These are phyloP conservation scores for Colostygia pectinataria DNA, from an alignment of 2,888 invertebrate species.

Conservation along the genomic window DNA sequence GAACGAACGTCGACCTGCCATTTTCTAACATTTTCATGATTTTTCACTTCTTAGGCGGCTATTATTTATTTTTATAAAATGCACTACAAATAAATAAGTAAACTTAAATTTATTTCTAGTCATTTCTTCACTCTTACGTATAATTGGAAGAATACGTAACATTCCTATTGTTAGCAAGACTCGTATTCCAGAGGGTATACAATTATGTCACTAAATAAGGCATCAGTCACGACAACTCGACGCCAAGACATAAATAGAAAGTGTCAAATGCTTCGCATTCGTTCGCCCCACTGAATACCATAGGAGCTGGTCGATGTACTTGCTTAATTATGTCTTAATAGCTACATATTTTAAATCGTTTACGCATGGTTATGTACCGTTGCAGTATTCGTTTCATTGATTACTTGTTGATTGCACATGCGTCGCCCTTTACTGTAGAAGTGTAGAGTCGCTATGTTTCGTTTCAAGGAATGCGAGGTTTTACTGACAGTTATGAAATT, in stretches of 20 bases:
- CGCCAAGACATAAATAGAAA: conserved; percentile 71
- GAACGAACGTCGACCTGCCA: conserved; percentile 57
- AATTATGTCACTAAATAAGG: conserved; percentile 61
- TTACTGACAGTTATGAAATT: conserved; percentile 33
- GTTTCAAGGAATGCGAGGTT: conserved; percentile 39
- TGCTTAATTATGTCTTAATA: conserved; percentile 42
- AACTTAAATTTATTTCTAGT: too few species aligned
- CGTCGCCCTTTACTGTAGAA: conserved; percentile 25
- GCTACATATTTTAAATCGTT: conserved; percentile 36
- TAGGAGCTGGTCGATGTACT: conserved; percentile 39
- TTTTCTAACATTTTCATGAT: conserved; percentile 46
- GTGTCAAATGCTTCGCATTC: conserved; percentile 66
- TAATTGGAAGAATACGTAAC: conserved; percentile 22
- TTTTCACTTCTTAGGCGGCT: not conserved
- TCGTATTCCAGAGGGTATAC: conserved; percentile 38
- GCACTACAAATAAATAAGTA: too few species aligned
- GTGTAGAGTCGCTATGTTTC: conserved; percentile 8
- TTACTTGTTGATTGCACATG: conserved; percentile 18
- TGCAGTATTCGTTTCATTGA: conserved; percentile 17
- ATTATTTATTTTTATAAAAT: too few species aligned
- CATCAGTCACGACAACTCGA: conserved; percentile 52
- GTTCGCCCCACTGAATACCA: conserved; percentile 58
- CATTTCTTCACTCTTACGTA: too few species aligned
- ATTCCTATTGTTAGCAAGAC: conserved; percentile 21
- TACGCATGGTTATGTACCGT: conserved; percentile 36